Conservation (phyloP, 2,888 invertebrate genomes). For the Agrotis segetum region DNA sequence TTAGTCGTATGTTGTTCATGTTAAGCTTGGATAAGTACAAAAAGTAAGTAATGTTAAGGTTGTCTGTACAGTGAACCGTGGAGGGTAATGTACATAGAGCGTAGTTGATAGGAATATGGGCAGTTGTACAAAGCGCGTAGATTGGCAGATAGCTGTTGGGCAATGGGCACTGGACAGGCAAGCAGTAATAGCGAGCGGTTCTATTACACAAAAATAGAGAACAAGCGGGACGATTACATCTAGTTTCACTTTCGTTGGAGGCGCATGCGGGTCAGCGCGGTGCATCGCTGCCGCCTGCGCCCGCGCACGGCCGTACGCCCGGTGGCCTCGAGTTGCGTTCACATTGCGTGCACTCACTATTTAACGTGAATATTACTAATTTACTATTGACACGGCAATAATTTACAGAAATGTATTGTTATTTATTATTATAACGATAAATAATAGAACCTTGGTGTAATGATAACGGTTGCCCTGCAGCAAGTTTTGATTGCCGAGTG, state of each 20-base stretch:
- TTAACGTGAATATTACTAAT: conserved; percentile 54
- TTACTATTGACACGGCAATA: conserved; percentile 50
- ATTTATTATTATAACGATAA: conserved; percentile 15
- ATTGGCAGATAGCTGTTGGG: conserved; percentile 60
- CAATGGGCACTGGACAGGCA: conserved; percentile 13
- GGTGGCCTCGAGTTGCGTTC: conserved; percentile 66
- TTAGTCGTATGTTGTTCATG: conserved; percentile 24
- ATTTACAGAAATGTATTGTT: conserved; percentile 30
- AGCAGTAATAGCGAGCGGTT: conserved; percentile 63
- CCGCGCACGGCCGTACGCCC: conserved; percentile 39
- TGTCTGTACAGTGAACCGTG: conserved; percentile 3
- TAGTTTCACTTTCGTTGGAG: conserved; percentile 85
- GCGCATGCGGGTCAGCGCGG: conserved; percentile 79
- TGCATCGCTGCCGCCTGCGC: conserved; percentile 71
- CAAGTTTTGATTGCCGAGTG: background rate
- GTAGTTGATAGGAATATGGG: conserved; percentile 8
- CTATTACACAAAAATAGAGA: conserved; percentile 74
- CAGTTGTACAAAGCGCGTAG: conserved; percentile 46
- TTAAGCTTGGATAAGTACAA: conserved; percentile 22
- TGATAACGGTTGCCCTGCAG: conserved; percentile 15
- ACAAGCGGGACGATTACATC: conserved; percentile 76
- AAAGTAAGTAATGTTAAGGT: conserved; percentile 12
- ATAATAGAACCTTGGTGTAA: background rate
- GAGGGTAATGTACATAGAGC: background rate
- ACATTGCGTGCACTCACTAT: conserved; percentile 62